Conservation (phyloP, 2,888 invertebrate species). For the Habrosyne pyritoides region DNA sequence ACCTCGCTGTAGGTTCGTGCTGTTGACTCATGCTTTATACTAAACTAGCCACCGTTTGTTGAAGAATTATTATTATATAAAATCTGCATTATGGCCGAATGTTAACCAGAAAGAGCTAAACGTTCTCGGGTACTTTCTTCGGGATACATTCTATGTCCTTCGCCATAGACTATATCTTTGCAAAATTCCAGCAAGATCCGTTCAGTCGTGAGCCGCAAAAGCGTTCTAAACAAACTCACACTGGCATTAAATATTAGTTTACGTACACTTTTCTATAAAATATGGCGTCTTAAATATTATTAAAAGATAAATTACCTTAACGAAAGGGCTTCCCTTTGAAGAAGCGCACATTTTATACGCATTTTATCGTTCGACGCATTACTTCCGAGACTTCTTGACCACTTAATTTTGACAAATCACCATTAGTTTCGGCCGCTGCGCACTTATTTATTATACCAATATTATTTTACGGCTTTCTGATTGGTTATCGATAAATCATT, state of each 20-base stretch:
- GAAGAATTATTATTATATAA: no score
- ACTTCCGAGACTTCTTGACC: conserved; percentile 24
- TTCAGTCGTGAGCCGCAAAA: no score
- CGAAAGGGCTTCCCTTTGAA: conserved; percentile 44
- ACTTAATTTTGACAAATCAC: conserved; percentile 49
- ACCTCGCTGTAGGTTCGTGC: conserved; percentile 1
- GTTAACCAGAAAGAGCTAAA: no score
- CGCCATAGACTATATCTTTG: no score
- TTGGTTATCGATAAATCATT: conserved; percentile 43
- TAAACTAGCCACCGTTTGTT: no score
- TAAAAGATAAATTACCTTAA: conserved; percentile 40
- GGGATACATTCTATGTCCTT: no score
- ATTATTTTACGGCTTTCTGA: conserved; percentile 31
- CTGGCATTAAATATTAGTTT: no score
- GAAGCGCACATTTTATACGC: conserved; percentile 39
- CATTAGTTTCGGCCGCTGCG: conserved; percentile 25
- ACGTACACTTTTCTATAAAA: neutral
- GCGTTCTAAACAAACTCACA: no score
- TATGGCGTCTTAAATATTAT: conserved; percentile 21
- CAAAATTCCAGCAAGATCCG: no score
- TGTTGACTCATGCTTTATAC: conserved; percentile 7
- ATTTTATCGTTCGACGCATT: conserved; percentile 32
- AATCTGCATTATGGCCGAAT: no score
- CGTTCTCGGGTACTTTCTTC: no score
- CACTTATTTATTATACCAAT: conserved; percentile 32